Conservation (phyloP, 2,113 vertebrate species). For the Naja naja region DNA sequence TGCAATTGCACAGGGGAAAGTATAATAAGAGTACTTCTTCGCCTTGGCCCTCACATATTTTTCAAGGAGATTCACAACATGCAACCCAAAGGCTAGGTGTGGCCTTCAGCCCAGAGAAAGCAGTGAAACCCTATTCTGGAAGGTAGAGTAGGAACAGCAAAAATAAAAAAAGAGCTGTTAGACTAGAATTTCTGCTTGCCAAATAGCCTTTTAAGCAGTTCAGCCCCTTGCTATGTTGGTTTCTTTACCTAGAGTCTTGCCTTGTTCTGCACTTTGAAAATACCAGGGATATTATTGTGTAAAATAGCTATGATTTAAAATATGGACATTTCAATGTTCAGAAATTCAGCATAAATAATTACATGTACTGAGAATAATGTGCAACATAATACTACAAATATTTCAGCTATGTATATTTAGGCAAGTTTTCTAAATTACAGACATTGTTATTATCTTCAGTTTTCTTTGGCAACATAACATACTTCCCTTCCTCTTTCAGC, state of each 20-base stretch:
- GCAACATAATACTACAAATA: not conserved
- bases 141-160: not conserved
- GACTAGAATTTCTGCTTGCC: not conserved
- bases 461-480: not conserved
- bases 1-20: not conserved
- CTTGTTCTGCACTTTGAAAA: not conserved
- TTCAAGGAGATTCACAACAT: not conserved
- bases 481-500: slow-evolving; percentile 60
- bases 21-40: not conserved
- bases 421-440: not conserved
- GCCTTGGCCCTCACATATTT: not conserved
- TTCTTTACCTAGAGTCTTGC: not conserved
- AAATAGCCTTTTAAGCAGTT: not conserved
- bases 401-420: not conserved
- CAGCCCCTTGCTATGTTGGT: not conserved
- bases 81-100: not conserved
- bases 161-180: not conserved
- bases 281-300: not conserved
- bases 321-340: not conserved
- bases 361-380: not conserved
- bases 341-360: not conserved
- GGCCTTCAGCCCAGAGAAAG: not conserved
- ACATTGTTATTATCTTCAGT: not conserved
- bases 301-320: not conserved
- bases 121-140: not conserved